Evolutionary conservation across 2,888 invertebrate genomes (phyloP).

Genomic region (Alsophila aescularia): DNA sequence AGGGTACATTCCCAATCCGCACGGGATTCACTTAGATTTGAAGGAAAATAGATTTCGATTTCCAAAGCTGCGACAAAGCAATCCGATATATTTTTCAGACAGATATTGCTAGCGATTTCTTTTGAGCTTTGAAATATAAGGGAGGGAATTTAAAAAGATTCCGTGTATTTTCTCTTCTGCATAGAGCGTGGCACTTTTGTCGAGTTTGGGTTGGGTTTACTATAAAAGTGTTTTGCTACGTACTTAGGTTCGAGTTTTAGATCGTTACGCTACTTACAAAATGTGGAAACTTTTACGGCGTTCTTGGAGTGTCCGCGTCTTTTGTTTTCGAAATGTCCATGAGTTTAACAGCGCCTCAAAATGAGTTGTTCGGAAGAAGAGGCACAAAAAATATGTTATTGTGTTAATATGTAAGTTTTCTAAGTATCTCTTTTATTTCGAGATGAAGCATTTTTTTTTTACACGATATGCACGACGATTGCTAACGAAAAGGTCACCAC

Average conservation of each 20-base stretch:
- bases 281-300: conserved; percentile 43
- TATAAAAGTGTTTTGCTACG: conserved; percentile 41
- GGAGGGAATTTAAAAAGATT: conserved; percentile 76
- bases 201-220: conserved; percentile 38
- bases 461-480: neutral
- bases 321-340: conserved; percentile 31
- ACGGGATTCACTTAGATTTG: conserved; percentile 85
- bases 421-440: neutral
- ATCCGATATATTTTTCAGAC: conserved; percentile 85
- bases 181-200: conserved; percentile 41
- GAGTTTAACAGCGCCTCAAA: too few species aligned
- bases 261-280: conserved; percentile 36
- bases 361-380: too few species aligned
- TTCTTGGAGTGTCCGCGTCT: conserved; percentile 28
- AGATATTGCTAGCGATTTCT: conserved; percentile 85
- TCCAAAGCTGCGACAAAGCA: conserved; percentile 85
- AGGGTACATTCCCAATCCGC: conserved; percentile 85
- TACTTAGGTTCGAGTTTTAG: conserved; percentile 36
- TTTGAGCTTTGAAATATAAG: conserved; percentile 85
- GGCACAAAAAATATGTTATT: too few species aligned
- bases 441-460: too few species aligned
- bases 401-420: too few species aligned
- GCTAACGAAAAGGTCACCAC: conserved; percentile 60
- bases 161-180: conserved; percentile 66
- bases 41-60: conserved; percentile 85